phyloP scores from a whole-genome alignment of 2,113 vertebrate species.

The Cinclus cinclus region DNA sequence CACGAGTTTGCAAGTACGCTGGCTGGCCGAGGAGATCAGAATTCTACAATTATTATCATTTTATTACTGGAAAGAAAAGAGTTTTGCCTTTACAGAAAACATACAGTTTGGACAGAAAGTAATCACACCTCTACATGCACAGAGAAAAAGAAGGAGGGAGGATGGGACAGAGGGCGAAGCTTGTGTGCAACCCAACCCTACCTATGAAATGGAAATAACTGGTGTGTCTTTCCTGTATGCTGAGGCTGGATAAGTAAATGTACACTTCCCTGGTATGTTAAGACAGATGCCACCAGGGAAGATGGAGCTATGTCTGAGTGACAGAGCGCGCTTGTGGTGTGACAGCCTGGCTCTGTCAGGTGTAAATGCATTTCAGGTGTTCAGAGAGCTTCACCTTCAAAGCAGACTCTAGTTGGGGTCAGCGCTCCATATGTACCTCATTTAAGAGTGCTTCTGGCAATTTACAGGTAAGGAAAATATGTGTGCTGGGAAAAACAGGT shows the following conservation, averaged over 20 bases:
- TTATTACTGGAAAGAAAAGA: background rate
- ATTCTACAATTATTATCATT: background rate
- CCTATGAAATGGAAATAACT: background rate
- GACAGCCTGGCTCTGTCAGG: background rate
- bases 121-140: background rate
- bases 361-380: background rate
- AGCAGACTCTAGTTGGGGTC: background rate
- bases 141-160: background rate
- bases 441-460: background rate
- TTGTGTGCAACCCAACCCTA: background rate
- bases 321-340: background rate
- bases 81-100: background rate
- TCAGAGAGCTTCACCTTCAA: background rate
- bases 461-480: background rate
- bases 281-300: background rate
- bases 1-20: background rate
- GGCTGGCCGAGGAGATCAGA: background rate
- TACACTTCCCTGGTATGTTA: background rate
- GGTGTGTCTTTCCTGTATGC: rapidly evolving
- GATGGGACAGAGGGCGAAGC: background rate
- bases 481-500: background rate
- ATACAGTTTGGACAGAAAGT: background rate
- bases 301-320: background rate
- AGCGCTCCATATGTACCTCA: background rate
- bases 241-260: background rate